Conservation (phyloP, 2,797 vertebrate species). For the Megalops cyprinoides region DNA sequence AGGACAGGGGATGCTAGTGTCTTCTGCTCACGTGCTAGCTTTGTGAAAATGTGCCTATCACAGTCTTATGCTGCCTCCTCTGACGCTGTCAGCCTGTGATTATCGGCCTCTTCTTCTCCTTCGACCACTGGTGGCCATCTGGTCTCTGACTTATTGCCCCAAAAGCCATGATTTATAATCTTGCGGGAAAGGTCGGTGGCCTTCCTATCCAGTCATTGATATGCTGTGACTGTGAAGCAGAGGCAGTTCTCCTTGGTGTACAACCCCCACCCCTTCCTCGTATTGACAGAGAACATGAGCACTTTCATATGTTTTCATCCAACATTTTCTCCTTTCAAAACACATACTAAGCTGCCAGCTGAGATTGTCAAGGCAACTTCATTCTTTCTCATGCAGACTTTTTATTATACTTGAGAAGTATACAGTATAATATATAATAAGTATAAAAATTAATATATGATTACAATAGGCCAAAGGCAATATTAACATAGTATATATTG, state of each 20-base stretch:
- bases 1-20: neutral
- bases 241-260: neutral
- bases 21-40: neutral
- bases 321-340: neutral
- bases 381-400: too few species aligned
- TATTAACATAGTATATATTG: too few species aligned
- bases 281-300: neutral
- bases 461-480: neutral
- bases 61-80: neutral
- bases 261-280: too few species aligned
- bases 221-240: neutral
- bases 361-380: too few species aligned
- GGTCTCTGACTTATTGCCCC: neutral
- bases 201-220: neutral
- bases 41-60: neutral
- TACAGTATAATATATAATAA: too few species aligned
- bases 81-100: conserved; percentile 3
- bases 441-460: neutral
- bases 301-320: neutral
- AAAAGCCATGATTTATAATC: conserved; percentile 9
- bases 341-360: too few species aligned
- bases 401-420: too few species aligned
- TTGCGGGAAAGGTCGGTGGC: conserved; percentile 5
- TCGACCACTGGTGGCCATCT: conserved; percentile 5
- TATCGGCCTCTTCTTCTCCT: neutral